These are phyloP conservation scores for Cricetomys ansorgei DNA, from an alignment of 2,113 vertebrate species.

Conservation along the genomic window DNA sequence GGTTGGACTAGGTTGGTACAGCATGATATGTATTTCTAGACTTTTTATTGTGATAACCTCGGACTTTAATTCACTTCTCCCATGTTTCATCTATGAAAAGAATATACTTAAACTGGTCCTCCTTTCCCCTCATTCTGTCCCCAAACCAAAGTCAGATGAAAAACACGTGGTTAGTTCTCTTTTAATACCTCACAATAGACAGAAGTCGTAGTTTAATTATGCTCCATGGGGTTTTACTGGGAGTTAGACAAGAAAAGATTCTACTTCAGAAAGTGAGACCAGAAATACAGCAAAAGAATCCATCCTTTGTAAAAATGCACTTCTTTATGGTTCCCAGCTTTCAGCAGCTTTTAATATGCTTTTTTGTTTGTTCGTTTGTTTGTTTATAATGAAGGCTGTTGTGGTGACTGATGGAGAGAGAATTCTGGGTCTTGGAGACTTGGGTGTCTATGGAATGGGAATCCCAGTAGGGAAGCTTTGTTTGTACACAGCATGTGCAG, in stretches of 20 bases:
- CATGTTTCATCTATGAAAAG: not conserved
- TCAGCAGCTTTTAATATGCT: not conserved
- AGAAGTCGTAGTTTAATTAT: constrained; percentile 53
- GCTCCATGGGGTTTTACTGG: constrained; percentile 13
- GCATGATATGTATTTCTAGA: constrained; percentile 1
- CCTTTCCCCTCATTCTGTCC: constrained; percentile 14
- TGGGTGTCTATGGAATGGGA: constrained; percentile 98
- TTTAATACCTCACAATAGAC: not conserved
- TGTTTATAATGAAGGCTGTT: constrained; percentile 90
- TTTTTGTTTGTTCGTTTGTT: not conserved
- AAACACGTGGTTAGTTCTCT: constrained; percentile 12
- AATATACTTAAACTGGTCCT: constrained; percentile 13
- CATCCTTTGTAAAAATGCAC: constrained; percentile 31
- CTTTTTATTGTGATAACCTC: constrained; percentile 14
- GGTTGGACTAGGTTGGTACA: not conserved
- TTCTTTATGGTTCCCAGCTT: not conserved
- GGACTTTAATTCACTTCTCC: constrained; percentile 33
- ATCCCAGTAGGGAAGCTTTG: constrained; percentile 98
- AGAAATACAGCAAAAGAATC: constrained; percentile 36
- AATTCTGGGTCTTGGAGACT: constrained; percentile 96
- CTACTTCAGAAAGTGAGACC: constrained; percentile 37
- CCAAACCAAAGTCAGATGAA: constrained; percentile 41
- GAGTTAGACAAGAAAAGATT: constrained; percentile 53
- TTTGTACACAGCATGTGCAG: constrained; percentile 96
- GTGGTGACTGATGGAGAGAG: constrained; percentile 98